Percentiles rank a stretch among this genome's conserved stretches.
These are phyloP conservation scores for Drosophila orosa DNA, from an alignment of 1,140 invertebrate genomes.

Conservation along the genomic window DNA sequence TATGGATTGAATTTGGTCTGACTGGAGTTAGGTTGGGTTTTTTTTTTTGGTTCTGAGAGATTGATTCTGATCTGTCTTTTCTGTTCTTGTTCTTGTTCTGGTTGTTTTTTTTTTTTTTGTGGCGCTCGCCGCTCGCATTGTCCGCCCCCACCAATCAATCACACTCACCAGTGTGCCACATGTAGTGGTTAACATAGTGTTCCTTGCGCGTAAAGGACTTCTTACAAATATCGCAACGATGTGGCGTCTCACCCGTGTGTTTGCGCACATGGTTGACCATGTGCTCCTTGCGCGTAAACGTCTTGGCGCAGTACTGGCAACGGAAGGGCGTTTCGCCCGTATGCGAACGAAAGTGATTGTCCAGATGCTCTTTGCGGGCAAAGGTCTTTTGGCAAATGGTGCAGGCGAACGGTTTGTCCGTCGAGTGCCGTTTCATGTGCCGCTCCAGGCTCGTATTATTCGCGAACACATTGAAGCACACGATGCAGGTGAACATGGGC, in stretches of 20 bases:
- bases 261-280: constrained; percentile 94
- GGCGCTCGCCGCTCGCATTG: constrained; percentile 83
- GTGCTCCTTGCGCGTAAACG: constrained; percentile 93
- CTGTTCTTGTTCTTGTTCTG: constrained; percentile 35
- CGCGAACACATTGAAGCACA: constrained; percentile 91
- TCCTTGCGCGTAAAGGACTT: constrained; percentile 94
- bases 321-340: constrained; percentile 92
- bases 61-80: constrained; percentile 48
- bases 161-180: constrained; percentile 89
- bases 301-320: constrained; percentile 93
- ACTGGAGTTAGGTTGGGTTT: constrained; percentile 35
- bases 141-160: constrained; percentile 86
- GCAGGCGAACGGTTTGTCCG: constrained; percentile 92
- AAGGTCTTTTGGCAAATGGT: constrained; percentile 94
- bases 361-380: constrained; percentile 93
- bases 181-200: constrained; percentile 92
- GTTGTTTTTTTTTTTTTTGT: constrained; percentile 28
- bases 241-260: constrained; percentile 94
- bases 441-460: constrained; percentile 89
- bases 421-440: constrained; percentile 91
- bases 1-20: constrained; percentile 43
- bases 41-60: constrained; percentile 29
- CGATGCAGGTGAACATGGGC: constrained; percentile 89
- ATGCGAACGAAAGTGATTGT: constrained; percentile 92
- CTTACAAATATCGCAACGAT: constrained; percentile 93